A percentile compares a stretch with the other conserved stretches of the same genome.
phyloP scores from a whole-genome alignment of 2,113 vertebrate species.

The Protobothrops flavoviridis region DNA sequence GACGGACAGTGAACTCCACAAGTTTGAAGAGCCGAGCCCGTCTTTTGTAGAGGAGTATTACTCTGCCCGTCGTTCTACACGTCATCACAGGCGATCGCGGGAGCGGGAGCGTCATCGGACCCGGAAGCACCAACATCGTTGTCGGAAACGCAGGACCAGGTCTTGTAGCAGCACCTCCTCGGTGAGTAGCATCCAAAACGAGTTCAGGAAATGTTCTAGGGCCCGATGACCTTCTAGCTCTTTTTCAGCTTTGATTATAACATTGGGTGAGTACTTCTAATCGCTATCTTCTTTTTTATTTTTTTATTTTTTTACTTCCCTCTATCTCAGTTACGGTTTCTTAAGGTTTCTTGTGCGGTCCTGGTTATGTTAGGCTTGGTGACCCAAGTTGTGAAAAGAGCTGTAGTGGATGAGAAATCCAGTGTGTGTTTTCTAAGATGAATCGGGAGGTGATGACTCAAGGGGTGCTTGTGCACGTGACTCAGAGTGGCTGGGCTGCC shows the following conservation, averaged over 20 bases:
- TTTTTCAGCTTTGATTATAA: constrained; percentile 55
- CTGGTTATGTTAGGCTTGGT: background rate
- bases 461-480: background rate
- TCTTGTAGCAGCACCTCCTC: constrained; percentile 82
- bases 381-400: background rate
- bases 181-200: constrained; percentile 76
- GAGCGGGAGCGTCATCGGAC: constrained; percentile 64
- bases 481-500: constrained; percentile 18
- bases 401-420: background rate
- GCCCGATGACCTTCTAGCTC: constrained; percentile 53
- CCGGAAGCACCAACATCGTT: constrained; percentile 63
- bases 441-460: background rate
- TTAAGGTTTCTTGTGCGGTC: background rate
- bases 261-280: constrained; percentile 73
- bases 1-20: constrained; percentile 62
- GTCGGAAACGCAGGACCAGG: constrained; percentile 74
- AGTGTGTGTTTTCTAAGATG: background rate
- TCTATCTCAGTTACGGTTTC: background rate
- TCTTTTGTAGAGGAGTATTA: constrained; percentile 71
- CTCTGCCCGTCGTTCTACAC: constrained; percentile 49
- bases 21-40: constrained; percentile 68
- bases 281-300: constrained; percentile 28
- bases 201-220: constrained; percentile 53
- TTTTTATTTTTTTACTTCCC: background rate
- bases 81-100: constrained; percentile 65